Base-by-base conservation (phyloP, 64 coral and sea anemone species). In the Pocillopora verrucosa region DNA sequence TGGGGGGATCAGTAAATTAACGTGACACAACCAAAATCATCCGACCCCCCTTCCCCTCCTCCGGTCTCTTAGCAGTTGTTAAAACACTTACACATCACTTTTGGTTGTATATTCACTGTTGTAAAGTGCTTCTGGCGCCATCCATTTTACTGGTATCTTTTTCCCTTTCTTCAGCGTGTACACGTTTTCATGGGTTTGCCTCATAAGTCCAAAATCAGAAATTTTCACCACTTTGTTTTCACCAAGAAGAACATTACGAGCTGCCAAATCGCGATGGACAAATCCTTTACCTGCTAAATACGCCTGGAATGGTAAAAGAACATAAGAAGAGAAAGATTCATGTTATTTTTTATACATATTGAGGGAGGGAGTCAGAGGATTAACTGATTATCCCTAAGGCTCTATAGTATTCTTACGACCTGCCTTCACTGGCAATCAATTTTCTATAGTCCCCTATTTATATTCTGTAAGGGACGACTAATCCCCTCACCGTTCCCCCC, bases 231-330 rank as follows among this genome's bases (percentile, higher is more conserved):
- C 56, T 56, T 80, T 90, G 79, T 73, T 59, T 15, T 90, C 63
- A n/a, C 65, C 89, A 83, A 90, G 62, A 45, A 86, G 61, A 34
- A 73, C 60, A 67, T 90, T 90, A 2, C 88, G 88, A 26, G 88
- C 88, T 19, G 89, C 89, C 36, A 90, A 90, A 56, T 90, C 89
- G 16, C 89, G 89, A 73, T 90, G 89, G 0, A 90, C 79, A 75
- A 72, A 90, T 35, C 77, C 77, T 19, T 90, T 61, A 15, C 36
- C 58, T 59, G 89, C 65, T 63, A 90, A 60, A 56, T 58, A 90
- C 2, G 41, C 56, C 89, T 90, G 35, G 51, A 9, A 1, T n/a
- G 1, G 17, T 10, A n/a, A 58, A 25, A 75, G 11, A 37, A 75
- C 10, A 75, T 13, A 35, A 75, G 3, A 14, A 75, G 11, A 75